Evolutionary conservation across 2,113 vertebrate species (phyloP), one percentile per base, ranked within the genome.

Genomic region (Cepphus grylle): DNA sequence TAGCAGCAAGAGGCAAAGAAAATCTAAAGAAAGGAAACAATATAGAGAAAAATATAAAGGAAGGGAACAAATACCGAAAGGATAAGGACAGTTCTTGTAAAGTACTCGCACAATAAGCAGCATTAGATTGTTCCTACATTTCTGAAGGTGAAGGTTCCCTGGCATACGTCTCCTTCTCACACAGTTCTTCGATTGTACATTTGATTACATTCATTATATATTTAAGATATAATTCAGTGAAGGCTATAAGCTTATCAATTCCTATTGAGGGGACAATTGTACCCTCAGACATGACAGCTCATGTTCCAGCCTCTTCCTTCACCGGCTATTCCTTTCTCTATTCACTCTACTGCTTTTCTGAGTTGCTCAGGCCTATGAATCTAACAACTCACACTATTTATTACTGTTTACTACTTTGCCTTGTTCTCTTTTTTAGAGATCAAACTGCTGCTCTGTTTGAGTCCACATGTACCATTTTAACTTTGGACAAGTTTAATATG

Each of bases 241-340:
- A 56, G 56, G 30, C 22, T 69, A 15, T 23, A n/a, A 69, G 23
- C 8, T 72, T 69, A 47, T 27, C 49, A 65, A 2, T 53, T 56
- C 19, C 59, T 27, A 8, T 2, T 17, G 20, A 76, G 34, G 11
- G 22, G 21, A 7, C 63, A 66, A 1, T 5, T 1, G 0, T 13
- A 7, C 38, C 13, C 40, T 58, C 66, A 73, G 32, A 45, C 25
- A 29, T 0, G 19, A 63, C 10, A 83, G 43, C 18, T 69, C 42
- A 74, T 1, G 10, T 69, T 76, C 42, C 65, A 62, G 27, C 12
- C 55, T 22, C 47, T 38, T 45, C n/a, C 10, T 62, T 61, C 70
- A 8, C 36, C 27, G 19, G 12, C n/a, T 61, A 3, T 38, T 71
- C 25, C n/a, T 53, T 70, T 50, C 49, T 52, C 34, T 62, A 8